A percentile compares a stretch with the other conserved stretches of the same genome.
Evolutionary conservation across 2,113 vertebrate species (phyloP).

Genomic region (Pelusios castaneus): DNA sequence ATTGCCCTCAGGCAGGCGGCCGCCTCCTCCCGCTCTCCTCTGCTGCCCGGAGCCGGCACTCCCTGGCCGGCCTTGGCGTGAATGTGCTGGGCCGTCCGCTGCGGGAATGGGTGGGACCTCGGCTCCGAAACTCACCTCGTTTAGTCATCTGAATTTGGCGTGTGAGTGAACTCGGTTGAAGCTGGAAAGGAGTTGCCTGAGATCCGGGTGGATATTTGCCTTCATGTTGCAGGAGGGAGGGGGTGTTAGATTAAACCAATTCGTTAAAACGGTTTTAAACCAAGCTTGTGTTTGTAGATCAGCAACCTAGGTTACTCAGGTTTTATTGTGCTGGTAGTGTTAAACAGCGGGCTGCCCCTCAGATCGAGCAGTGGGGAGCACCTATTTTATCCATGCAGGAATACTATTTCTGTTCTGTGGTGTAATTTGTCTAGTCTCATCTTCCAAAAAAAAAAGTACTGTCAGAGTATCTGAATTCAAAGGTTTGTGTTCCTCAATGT

Average conservation of each 20-base stretch:
- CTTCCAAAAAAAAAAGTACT: too few relatives aligned
- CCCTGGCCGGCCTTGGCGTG: background rate
- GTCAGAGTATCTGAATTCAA: too few relatives aligned
- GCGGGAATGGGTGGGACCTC: background rate
- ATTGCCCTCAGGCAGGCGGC: too few relatives aligned
- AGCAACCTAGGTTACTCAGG: background rate
- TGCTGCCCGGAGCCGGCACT: too few relatives aligned
- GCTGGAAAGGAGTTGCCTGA: background rate
- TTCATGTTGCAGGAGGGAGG: background rate
- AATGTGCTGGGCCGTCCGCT: background rate
- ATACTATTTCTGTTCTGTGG: background rate
- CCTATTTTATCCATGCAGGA: background rate
- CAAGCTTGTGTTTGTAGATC: background rate
- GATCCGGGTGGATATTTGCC: background rate
- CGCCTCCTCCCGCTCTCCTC: too few relatives aligned
- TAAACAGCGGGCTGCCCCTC: background rate
- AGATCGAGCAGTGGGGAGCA: background rate
- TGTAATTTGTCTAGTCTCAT: too few relatives aligned
- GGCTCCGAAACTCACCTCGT: background rate
- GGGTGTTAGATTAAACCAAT: background rate
- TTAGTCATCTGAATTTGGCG: background rate
- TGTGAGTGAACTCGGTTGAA: background rate
- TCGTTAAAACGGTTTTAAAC: background rate
- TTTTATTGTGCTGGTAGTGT: background rate
- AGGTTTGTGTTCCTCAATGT: too few relatives aligned